Evolutionary conservation across 1,140 invertebrate genomes (phyloP), one percentile per base, ranked within the genome.

Genomic region (Tenebrio molitor): DNA sequence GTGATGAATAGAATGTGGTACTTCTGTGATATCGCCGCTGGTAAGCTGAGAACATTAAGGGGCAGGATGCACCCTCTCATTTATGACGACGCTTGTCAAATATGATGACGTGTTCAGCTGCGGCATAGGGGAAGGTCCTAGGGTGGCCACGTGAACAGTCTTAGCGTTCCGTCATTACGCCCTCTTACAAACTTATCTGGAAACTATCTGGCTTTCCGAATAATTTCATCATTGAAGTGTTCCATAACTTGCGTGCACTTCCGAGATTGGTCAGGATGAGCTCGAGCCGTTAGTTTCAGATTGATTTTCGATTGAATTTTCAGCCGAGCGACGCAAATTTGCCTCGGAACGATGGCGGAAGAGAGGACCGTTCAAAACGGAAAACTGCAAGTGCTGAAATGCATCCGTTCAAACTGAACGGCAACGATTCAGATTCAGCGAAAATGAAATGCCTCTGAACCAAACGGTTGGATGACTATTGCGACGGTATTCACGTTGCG

Each of bases 211-310:
- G 66, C 72, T 76, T 77, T 77, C 74, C 74, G 68, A 76, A 77
- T 77, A 77, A 77, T 77, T 77, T 77, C 76, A 77, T 77, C 76
- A 77, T 77, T 77, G 76, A 77, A 77, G 76, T 77, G 74, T 76
- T 76, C 74, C 76, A 77, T 77, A 77, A 77, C 74, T 76, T 71
- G 74, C 74, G 69, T 77, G 74, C 74, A 73, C 58, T 75, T 69
- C 74, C 64, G 76, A 77, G 76, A 77, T 77, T 77, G 76, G 69
- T 50, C 64, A 36, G 71, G 67, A 69, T 25, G 67, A 58, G 44
- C 53, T 21, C 25, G 21, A 46, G 67, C 65, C 68, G 67, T 75
- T 75, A 76, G 72, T 74, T 76, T 69, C 72, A 76, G 72, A 77
- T 77, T 77, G 76, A 77, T 76, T 77, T 77, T 77, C 76, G 67